phyloP scores from a whole-genome alignment of 2,888 invertebrate species.

The Rugalucina vietnamica region DNA sequence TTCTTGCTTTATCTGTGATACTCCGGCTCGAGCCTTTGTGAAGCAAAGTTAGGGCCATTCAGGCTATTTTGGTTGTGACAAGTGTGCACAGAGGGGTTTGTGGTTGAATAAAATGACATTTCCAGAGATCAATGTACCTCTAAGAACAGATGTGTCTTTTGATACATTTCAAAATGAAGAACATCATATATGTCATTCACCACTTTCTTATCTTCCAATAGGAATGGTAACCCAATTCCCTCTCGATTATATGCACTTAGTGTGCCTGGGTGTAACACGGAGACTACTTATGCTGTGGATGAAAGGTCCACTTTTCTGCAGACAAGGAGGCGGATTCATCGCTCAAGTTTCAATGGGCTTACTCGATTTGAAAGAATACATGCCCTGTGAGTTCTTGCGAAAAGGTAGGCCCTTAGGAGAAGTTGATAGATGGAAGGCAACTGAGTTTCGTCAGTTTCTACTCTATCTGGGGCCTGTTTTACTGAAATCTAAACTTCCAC shows the following conservation, averaged over 20 bases:
- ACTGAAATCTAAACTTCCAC: conserved; percentile 55
- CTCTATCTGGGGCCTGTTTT: conserved; percentile 71
- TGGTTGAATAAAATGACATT: conserved; percentile 27
- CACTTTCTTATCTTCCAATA: neutral
- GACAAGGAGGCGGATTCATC: conserved; percentile 28
- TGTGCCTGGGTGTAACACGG: neutral
- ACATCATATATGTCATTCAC: neutral
- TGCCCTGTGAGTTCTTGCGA: conserved; percentile 69
- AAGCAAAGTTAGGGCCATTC: conserved; percentile 60
- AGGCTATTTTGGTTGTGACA: conserved; percentile 71
- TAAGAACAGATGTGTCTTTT: conserved; percentile 12
- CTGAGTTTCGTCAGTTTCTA: conserved; percentile 72
- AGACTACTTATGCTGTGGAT: neutral
- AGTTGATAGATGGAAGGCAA: conserved; percentile 72
- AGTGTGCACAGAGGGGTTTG: conserved; percentile 57
- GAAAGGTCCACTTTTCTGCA: conserved; percentile 16
- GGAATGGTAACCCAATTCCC: neutral
- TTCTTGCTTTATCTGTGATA: conserved; percentile 68
- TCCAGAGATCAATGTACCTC: neutral
- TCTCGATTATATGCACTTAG: neutral
- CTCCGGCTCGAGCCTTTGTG: conserved; percentile 71
- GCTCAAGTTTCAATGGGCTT: conserved; percentile 21
- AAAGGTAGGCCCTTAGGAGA: conserved; percentile 69
- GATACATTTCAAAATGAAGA: neutral
- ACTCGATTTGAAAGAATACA: neutral